Evolutionary conservation across 2,888 invertebrate species (phyloP), one percentile per base, ranked within the genome.

Genomic region (Nasonia oneida): DNA sequence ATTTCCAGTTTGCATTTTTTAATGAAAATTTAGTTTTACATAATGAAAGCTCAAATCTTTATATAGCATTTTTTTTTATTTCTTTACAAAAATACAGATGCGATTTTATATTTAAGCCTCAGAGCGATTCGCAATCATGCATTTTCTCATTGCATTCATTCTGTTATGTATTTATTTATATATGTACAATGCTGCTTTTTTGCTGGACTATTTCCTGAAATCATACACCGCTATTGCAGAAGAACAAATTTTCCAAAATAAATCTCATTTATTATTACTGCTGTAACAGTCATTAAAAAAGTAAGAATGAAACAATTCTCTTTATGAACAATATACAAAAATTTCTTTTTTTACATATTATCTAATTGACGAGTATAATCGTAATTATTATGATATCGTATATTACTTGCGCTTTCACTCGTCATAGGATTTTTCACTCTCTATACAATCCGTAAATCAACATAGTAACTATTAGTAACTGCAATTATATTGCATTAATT

Each of bases 61-160:
- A 82, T 61, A 82, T 88, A 89, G 87, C 76, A 82, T 86, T 87
- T 86, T 87, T 87, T 86, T 87, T 81, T 88, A 88, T 89, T 88
- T 88, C 79, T 88, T 89, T 89, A 89, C 88, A 89, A 89, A 89
- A 89, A 89, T 89, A 89, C 89, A 89, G 87, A 89, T 88, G 88
- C 88, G 83, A 86, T 87, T 88, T 83, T 85, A 80, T 64, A 86
- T 71, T 78, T 83, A 86, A 81, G 85, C 86, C 81, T 81, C 83
- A 74, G 83, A 79, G 82, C 83, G 80, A 84, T 86, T 85, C 83
- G 81, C 73, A 73, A 87, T 80, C 37, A 71, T 78, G 86, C 76
- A 88, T 86, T 84, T 81, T 85, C 84, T 70, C 75, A 74, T 73
- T 78, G 18, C 81, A 87, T 85, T 76, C 70, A 83, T 84, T 78